Evolutionary conservation across 1,140 invertebrate species (phyloP), one percentile per base, ranked within the genome.

Genomic region (Odontomachus brunneus): DNA sequence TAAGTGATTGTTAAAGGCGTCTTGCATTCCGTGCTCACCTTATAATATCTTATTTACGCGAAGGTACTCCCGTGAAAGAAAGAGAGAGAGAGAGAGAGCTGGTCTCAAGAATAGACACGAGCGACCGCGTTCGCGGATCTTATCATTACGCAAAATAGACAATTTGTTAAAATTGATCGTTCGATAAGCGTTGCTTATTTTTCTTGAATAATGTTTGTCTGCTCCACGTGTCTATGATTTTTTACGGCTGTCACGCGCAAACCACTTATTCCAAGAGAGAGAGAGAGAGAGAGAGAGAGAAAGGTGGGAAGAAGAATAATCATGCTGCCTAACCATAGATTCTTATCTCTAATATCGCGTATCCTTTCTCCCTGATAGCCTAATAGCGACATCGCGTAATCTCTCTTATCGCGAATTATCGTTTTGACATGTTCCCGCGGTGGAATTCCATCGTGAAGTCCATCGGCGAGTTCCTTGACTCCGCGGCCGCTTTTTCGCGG

Each of bases 1-100:
- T 67, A 67, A 76, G 74, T 76, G 62, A 66, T 59, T 76, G 72
- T 76, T 76, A 76, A 76, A 76, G 44, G 51, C 48, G 29, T 22
- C 22, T n/a, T 11, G 38, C 15, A 22, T 76, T n/a, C 14, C 33
- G 22, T 19, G 29, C 26, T 48, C 3, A n/a, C 59, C 26, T 38
- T 22, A 33, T 76, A 76, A 76, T 76, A 76, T 76, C 62, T 76
- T 66, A 76, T 51, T 76, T 63, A 38, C 14, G 14, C 1, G 44
- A 4, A 17, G 38, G 9, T 11, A 44, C 38, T 44, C 59, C 29
- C 26, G 49, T 14, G 14, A n/a, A n/a, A n/a, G n/a, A n/a, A n/a
- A n/a, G n/a, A 63, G 38, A 33, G 11, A 12, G 7, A 12, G 7
- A 63, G 38, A 33, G 11, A 12, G 7, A 12, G 7, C 57, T 49